Base-by-base conservation (phyloP, 2,888 invertebrate species). In the Oegoconia quadripuncta region DNA sequence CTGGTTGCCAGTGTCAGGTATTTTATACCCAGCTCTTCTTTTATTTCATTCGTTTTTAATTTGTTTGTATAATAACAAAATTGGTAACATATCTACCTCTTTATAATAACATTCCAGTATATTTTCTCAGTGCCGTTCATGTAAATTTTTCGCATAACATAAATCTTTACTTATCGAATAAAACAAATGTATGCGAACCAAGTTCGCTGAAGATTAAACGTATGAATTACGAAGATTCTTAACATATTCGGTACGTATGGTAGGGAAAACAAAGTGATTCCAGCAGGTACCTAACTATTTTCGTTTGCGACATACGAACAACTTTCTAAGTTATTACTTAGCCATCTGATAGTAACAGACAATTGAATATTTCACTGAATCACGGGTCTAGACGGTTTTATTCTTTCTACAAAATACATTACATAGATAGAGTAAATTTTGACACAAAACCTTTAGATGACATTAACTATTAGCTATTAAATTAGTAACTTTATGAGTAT, bases 341-440 rank as follows among this genome's bases (percentile, higher is more conserved):
- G 50, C 54, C 40, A 66, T 66, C 64, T 50, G 69, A 68, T 69
- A 65, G 52, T 41, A 42, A 52, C 57, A 56, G 50, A 52, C 61
- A 64, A 71, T 72, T 67, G 68, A 67, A 65, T 65, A 60, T 61
- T 52, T 51, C 58, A 59, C 56, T 64, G 52, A 61, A 65, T 62
- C 58, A 57, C 48, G 18, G 25, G 34, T 41, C 39, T 42, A 41
- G 41, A 36, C 40, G 18, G 18, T 31, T 37, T 38, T 44, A 29
- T 34, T 40, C 35, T 29, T 36, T 38, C 30, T n/a, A 40, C 11
- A 28, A 32, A 25, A 35, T 29, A 37, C 27, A 31, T 25, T 35
- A 31, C 26, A 27, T 33, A 17, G 9, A 20, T 27, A 27, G 6
- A 12, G 2, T 14, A n/a, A 18, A 15, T 14, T 2, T 34, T 22